Evolutionary conservation across 2,113 vertebrate species (phyloP), one percentile per base, ranked within the genome.

Genomic region (Eubucco bourcierii): DNA sequence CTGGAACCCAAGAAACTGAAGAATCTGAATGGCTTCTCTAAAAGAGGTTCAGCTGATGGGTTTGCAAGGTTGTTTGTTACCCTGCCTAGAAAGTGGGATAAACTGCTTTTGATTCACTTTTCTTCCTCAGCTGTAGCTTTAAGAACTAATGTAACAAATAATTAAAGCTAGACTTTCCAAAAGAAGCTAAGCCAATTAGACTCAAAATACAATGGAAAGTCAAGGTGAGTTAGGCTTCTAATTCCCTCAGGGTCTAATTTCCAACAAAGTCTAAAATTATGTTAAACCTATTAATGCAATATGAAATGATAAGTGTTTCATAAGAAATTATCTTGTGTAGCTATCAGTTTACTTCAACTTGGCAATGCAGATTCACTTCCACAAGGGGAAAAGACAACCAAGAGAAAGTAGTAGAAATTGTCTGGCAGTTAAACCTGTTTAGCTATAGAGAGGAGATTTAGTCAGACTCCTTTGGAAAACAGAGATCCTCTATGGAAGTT

Each of bases 151-250:
- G 15, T 80, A 90, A 88, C 79, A 63, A 90, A 72, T 87, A 96
- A 96, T 94, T 95, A 94, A 88, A 80, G 68, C 79, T 41, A 46
- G 76, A 89, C 65, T 80, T 92, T 96, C 92, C 72, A 67, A 65
- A 95, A 94, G 81, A 74, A 83, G 47, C 66, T 90, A 91, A 96
- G 82, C 81, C 94, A 94, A 94, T 96, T 95, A 95, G 61, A 59
- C 73, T 91, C 76, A 87, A 89, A 94, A 88, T 94, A 92, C 91
- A 95, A 92, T 89, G 66, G 68, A 78, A 87, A 95, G 87, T 95
- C 93, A 96, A 94, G 95, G 96, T 95, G 95, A 92, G 91, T 94
- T 92, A 80, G 91, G 84, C 89, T 92, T 93, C 70, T 83, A 87
- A 94, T 93, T 95, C 95, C 91, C 94, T 90, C 72, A 23, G 87